phyloP scores from a whole-genome alignment of 1,140 invertebrate genomes.

The Cryptotermes secundus region DNA sequence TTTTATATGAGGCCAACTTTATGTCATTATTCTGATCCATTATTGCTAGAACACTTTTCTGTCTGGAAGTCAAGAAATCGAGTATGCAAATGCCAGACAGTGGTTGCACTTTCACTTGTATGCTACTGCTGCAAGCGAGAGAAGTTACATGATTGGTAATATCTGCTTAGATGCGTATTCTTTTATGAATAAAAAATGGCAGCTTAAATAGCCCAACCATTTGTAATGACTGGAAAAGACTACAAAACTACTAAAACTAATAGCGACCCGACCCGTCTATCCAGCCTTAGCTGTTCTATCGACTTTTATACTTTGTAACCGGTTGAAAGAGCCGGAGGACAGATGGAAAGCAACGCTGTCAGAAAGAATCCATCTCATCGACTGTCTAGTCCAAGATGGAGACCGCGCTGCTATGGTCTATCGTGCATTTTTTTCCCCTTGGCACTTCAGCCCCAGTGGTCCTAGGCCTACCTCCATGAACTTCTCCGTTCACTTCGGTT shows the following conservation, averaged over 20 bases:
- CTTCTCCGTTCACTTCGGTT: too few species aligned
- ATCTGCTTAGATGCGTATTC: not conserved
- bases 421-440: too few species aligned
- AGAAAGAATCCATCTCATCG: too few species aligned
- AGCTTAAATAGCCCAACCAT: not conserved
- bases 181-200: conserved; percentile 31
- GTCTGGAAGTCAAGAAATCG: not conserved
- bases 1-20: too few species aligned
- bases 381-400: too few species aligned
- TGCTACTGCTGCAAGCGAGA: too few species aligned
- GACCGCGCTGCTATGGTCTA: too few species aligned
- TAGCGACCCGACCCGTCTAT: not conserved
- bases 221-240: not conserved
- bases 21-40: too few species aligned
- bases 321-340: not conserved
- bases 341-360: not conserved
- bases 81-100: not conserved
- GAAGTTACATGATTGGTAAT: not conserved
- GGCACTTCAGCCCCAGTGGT: too few species aligned
- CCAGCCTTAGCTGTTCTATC: not conserved
- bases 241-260: conserved; percentile 1
- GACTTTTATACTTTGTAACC: conserved; percentile 2
- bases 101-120: not conserved
- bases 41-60: not conserved
- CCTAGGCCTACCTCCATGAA: too few species aligned